Percentiles rank a stretch among this genome's conserved stretches.
phyloP scores from a whole-genome alignment of 2,113 vertebrate species.

The Vidua macroura region DNA sequence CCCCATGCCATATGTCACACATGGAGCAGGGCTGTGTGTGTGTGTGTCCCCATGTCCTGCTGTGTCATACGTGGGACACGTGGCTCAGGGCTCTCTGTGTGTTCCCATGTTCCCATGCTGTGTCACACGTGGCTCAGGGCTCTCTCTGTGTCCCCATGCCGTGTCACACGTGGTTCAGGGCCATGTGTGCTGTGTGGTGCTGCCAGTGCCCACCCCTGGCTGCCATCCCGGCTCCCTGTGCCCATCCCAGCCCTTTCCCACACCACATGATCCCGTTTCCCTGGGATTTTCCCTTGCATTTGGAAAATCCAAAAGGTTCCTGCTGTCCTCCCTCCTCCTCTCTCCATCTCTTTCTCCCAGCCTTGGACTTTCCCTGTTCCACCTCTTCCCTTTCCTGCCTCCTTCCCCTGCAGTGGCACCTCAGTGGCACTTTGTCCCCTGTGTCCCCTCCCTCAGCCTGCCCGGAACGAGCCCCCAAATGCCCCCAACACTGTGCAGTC shows the following conservation, averaged over 20 bases:
- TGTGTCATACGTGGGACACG: accelerated
- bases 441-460: not conserved
- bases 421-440: not conserved
- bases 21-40: not conserved
- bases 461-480: not conserved
- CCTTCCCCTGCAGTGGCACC: not conserved
- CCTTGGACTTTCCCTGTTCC: not conserved
- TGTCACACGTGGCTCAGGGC: accelerated
- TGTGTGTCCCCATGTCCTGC: not conserved
- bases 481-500: not conserved
- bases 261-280: not conserved
- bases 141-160: not conserved
- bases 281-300: not conserved
- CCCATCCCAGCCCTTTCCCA: not conserved
- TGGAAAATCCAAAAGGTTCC: not conserved
- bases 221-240: not conserved
- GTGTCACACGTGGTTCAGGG: not conserved
- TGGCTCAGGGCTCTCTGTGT: not conserved
- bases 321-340: not conserved
- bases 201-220: not conserved
- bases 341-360: not conserved
- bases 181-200: not conserved
- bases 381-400: not conserved
- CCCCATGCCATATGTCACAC: not conserved
- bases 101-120: not conserved